phyloP scores from a whole-genome alignment of 2,113 vertebrate species.

The Todiramphus saurophagus region DNA sequence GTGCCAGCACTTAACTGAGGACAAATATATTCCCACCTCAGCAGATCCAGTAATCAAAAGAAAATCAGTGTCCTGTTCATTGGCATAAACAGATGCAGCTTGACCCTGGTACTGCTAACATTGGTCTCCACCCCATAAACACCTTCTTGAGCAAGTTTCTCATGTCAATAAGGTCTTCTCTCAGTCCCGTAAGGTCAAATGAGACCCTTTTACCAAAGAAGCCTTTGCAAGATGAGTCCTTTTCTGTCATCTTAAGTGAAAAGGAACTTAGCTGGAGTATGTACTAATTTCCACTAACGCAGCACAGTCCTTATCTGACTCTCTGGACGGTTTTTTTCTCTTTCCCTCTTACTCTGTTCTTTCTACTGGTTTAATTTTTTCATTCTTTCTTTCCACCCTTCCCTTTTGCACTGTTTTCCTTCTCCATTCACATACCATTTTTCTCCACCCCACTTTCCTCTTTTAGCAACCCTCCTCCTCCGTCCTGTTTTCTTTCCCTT shows the following conservation, averaged over 20 bases:
- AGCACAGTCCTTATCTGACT: not conserved
- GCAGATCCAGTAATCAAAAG: not conserved
- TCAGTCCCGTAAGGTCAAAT: not conserved
- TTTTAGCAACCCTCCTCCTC: not conserved
- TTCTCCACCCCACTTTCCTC: not conserved
- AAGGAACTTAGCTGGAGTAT: not conserved
- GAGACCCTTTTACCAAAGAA: not conserved
- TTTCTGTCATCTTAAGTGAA: not conserved
- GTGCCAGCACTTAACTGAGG: not conserved
- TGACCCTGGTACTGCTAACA: not conserved
- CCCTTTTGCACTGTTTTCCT: not conserved
- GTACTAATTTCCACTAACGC: not conserved
- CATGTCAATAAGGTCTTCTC: not conserved
- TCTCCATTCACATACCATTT: not conserved
- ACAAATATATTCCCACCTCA: not conserved
- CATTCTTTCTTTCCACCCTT: not conserved
- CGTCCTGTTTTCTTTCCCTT: not conserved
- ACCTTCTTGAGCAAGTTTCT: not conserved
- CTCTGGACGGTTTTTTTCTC: not conserved
- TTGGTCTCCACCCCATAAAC: not conserved
- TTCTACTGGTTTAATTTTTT: not conserved
- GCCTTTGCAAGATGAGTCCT: not conserved
- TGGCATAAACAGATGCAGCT: not conserved
- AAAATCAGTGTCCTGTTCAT: not conserved
- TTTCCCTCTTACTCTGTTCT: not conserved